Conservation (phyloP, 2,113 vertebrate genomes). For the Microtus montanus region DNA sequence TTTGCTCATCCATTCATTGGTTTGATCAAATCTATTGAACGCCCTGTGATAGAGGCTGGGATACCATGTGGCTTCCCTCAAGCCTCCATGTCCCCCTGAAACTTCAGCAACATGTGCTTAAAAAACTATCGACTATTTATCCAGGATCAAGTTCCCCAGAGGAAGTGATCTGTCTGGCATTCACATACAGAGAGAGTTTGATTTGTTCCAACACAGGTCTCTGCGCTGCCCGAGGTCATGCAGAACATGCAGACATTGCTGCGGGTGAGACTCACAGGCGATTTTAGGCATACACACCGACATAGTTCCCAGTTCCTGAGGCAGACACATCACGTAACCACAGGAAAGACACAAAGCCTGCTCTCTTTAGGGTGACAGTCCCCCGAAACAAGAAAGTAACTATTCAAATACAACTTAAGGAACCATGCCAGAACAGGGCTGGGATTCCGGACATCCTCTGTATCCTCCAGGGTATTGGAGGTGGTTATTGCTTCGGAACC, state of each 20-base stretch:
- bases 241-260: not conserved
- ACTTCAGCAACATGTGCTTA: not conserved
- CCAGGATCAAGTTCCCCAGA: not conserved
- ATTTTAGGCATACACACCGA: not conserved
- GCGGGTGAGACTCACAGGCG: too few relatives aligned
- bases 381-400: not conserved
- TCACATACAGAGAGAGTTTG: not conserved
- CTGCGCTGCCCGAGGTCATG: not conserved
- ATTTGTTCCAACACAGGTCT: not conserved
- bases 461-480: not conserved
- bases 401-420: not conserved
- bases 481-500: not conserved
- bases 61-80: fast-evolving
- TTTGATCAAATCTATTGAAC: too few relatives aligned
- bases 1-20: not conserved
- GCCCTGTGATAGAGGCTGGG: not conserved
- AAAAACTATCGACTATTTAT: not conserved
- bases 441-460: not conserved
- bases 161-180: not conserved
- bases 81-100: not conserved
- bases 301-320: not conserved
- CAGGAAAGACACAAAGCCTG: not conserved
- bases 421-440: not conserved
- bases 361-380: not conserved
- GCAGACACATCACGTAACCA: fast-evolving